Conservation (phyloP, 2,888 invertebrate species). For the Sthenelais limicola region DNA sequence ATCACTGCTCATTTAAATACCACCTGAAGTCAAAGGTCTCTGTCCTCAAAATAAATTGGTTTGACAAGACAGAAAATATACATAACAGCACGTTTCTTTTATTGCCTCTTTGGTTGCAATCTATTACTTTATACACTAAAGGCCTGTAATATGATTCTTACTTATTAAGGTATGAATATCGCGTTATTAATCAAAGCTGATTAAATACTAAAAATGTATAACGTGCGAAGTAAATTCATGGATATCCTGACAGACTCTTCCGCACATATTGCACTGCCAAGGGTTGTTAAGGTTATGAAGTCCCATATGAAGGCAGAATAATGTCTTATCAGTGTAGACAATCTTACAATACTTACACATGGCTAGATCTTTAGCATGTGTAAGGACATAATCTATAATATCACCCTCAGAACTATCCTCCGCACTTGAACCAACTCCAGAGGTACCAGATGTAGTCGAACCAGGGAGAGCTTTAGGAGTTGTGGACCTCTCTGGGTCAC, state of each 20-base stretch:
- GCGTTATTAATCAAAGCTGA: too few species aligned
- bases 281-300: conserved; percentile 98
- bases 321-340: conserved; percentile 94
- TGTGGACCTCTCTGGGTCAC: conserved; percentile 17
- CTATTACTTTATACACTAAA: too few species aligned
- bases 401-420: conserved; percentile 46
- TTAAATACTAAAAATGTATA: conserved; percentile 51
- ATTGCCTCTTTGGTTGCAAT: too few species aligned
- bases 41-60: too few species aligned
- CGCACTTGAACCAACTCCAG: conserved; percentile 34
- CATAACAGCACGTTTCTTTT: too few species aligned
- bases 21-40: too few species aligned
- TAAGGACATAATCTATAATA: conserved; percentile 47
- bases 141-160: too few species aligned
- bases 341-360: conserved; percentile 92
- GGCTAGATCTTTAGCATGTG: conserved; percentile 48
- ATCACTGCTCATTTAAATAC: too few species aligned
- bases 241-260: conserved; percentile 93
- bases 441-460: conserved; percentile 23
- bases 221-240: conserved; percentile 88
- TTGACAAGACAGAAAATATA: too few species aligned
- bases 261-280: conserved; percentile 98
- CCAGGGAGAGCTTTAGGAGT: conserved; percentile 7
- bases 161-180: too few species aligned
- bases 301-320: conserved; percentile 97